Evolutionary conservation across 2,797 vertebrate genomes (phyloP).

Genomic region (Macrochelys suwanniensis): DNA sequence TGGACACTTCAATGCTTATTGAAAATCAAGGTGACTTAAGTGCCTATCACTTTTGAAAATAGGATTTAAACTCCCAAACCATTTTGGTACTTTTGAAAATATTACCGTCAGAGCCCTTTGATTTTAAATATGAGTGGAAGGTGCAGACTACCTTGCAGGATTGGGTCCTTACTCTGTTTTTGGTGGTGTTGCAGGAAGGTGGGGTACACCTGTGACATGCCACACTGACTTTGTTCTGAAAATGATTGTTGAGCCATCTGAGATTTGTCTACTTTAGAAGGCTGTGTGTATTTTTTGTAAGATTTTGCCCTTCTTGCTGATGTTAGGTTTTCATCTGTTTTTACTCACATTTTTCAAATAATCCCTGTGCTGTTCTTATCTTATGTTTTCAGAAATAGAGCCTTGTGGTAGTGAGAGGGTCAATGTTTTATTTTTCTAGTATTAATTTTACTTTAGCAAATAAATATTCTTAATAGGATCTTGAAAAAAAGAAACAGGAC

Average conservation of each 20-base stretch:
- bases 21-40: not conserved
- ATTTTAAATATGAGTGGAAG: not conserved
- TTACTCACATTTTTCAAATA: not conserved
- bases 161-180: not conserved
- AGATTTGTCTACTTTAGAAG: not conserved
- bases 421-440: not conserved
- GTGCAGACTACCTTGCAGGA: not conserved
- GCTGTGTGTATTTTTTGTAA: not conserved
- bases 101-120: not conserved
- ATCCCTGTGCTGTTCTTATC: not conserved
- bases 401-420: not conserved
- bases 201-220: not conserved
- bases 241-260: not conserved
- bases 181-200: not conserved
- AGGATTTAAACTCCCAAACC: not conserved
- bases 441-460: not conserved
- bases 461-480: not conserved
- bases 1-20: not conserved
- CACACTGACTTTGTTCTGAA: not conserved
- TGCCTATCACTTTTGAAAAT: not conserved
- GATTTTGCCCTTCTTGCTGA: not conserved
- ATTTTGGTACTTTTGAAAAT: not conserved
- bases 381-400: not conserved
- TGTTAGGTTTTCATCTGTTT: not conserved
- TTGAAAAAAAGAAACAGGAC: fast-evolving